Percentiles rank a stretch among this genome's conserved stretches.
These are phyloP conservation scores for Hozukius guyotensis DNA, from an alignment of 2,797 vertebrate genomes.

Conservation along the genomic window DNA sequence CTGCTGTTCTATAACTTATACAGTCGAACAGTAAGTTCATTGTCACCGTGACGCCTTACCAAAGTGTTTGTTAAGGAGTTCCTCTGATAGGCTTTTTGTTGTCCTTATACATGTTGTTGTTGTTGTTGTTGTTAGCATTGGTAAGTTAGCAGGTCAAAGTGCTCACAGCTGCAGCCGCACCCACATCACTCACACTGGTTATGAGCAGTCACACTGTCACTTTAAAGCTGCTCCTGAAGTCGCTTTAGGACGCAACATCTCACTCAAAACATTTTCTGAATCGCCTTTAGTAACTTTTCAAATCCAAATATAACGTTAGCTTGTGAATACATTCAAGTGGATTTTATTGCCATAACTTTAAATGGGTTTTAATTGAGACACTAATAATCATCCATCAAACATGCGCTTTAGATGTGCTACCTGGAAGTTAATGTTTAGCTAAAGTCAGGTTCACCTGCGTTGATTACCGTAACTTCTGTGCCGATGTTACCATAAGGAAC, in stretches of 20 bases:
- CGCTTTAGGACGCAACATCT: background rate
- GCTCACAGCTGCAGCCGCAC: background rate
- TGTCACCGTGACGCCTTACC: no score
- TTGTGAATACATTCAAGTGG: background rate
- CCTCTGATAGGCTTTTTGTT: background rate
- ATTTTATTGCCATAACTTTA: background rate
- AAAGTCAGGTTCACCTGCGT: background rate
- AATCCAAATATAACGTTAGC: background rate
- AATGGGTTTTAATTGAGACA: background rate
- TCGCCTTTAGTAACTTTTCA: no score
- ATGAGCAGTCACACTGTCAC: background rate
- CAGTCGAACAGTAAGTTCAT: background rate
- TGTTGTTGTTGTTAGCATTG: background rate
- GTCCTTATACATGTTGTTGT: background rate
- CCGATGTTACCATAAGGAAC: background rate
- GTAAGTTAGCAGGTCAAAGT: conserved; percentile 1
- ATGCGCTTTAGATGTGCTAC: background rate
- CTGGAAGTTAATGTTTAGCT: background rate
- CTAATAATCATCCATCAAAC: background rate
- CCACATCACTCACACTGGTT: background rate
- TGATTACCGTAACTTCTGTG: rapidly evolving
- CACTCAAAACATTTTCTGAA: background rate
- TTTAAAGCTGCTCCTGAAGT: background rate
- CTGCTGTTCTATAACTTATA: rapidly evolving
- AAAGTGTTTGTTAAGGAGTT: background rate